Percentiles rank a stretch among this genome's conserved stretches.
Evolutionary conservation across 1,140 invertebrate genomes (phyloP).

Genomic region (Bombus affinis): DNA sequence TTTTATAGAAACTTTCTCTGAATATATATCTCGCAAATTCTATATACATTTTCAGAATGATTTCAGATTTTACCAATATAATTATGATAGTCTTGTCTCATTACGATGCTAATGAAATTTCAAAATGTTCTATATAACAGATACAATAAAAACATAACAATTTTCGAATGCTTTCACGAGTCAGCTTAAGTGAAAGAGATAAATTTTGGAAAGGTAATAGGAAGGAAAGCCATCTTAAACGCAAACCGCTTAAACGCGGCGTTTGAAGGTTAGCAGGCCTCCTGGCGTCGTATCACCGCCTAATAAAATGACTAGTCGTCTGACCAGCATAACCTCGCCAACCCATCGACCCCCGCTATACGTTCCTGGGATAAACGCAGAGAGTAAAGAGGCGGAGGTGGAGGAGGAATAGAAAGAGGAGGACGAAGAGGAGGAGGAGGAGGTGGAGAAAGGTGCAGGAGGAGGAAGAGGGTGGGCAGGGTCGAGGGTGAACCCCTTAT

Average conservation of each 20-base stretch:
- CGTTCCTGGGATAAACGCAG: constrained; percentile 65
- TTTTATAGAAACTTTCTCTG: background rate
- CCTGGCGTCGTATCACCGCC: constrained; percentile 67
- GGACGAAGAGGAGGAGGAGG: constrained; percentile 66
- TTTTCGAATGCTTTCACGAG: background rate
- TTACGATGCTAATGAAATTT: background rate
- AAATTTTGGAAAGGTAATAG: background rate
- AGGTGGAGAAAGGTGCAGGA: constrained; percentile 69
- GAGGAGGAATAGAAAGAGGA: constrained; percentile 64
- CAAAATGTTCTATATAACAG: background rate
- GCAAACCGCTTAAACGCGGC: background rate
- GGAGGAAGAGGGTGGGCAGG: constrained; percentile 77
- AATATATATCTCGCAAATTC: background rate
- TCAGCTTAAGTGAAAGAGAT: background rate
- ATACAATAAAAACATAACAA: background rate
- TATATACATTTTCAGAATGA: background rate
- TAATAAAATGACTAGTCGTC: constrained; percentile 75
- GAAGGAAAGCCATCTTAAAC: background rate
- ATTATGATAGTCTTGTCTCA: background rate
- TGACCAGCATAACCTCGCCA: constrained; percentile 72
- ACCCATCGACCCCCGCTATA: constrained; percentile 60
- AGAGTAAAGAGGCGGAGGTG: constrained; percentile 9
- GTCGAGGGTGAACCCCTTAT: constrained; percentile 84
- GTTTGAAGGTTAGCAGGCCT: constrained; percentile 50
- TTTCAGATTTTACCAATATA: too few relatives aligned